Evolutionary conservation across 2,888 invertebrate species (phyloP).

Genomic region (Pelosia muscerda): DNA sequence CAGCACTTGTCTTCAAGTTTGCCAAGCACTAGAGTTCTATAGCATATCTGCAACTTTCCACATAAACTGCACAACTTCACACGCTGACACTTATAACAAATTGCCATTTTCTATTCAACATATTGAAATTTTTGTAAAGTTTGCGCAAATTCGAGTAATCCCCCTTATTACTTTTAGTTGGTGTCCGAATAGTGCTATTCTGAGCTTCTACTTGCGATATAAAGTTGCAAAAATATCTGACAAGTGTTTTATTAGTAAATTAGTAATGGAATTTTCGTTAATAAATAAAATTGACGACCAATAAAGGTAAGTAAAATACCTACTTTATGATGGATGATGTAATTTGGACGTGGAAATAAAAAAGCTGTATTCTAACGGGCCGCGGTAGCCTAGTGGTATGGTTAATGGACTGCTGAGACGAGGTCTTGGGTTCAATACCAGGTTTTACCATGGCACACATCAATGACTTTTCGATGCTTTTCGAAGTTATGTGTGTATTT

Average conservation of each 20-base stretch:
- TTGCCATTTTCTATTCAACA: slow-evolving; percentile 74
- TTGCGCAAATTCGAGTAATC: slow-evolving; percentile 42
- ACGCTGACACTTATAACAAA: slow-evolving; percentile 73
- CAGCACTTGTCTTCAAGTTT: slow-evolving; percentile 78
- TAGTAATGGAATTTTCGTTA: no score
- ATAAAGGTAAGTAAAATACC: not conserved
- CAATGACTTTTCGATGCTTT: no score
- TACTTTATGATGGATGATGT: not conserved
- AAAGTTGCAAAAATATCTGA: slow-evolving; percentile 31
- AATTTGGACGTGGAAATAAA: not conserved
- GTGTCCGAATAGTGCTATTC: slow-evolving; percentile 43
- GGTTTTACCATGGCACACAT: no score
- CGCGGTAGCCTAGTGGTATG: no score
- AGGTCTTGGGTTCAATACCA: no score
- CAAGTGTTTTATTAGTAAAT: not conserved
- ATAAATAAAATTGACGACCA: not conserved
- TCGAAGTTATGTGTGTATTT: no score
- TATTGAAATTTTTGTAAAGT: slow-evolving; percentile 69
- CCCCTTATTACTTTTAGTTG: slow-evolving; percentile 45
- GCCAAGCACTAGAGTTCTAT: slow-evolving; percentile 66
- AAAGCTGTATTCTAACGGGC: no score
- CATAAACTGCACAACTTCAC: slow-evolving; percentile 81
- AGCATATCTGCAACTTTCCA: slow-evolving; percentile 79
- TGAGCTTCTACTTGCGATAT: slow-evolving; percentile 26
- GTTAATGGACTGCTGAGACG: no score